Conservation (phyloP, 2,113 vertebrate species). For the Crotalus horridus region DNA sequence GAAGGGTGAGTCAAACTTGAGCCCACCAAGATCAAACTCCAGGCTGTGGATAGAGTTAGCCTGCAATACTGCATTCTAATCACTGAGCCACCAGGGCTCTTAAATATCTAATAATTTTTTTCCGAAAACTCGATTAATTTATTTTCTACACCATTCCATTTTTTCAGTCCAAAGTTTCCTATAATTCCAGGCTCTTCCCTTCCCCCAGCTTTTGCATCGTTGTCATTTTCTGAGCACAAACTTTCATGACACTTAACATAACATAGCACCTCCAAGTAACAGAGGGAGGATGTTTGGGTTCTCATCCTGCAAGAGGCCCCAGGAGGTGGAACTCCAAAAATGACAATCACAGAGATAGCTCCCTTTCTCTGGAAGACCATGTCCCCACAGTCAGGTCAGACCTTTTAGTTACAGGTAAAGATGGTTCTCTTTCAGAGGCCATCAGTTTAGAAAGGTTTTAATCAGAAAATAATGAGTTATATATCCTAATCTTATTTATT, state of each 20-base stretch:
- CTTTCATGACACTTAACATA: not conserved
- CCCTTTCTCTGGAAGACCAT: not conserved
- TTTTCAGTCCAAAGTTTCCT: not conserved
- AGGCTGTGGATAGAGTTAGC: not conserved
- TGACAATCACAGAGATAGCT: not conserved
- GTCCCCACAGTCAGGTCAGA: not conserved
- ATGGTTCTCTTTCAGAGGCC: not conserved
- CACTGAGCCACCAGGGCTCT: not conserved
- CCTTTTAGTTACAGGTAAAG: not conserved
- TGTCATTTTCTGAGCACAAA: not conserved
- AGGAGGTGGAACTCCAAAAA: not conserved
- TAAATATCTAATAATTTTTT: not conserved
- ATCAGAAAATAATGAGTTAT: not conserved
- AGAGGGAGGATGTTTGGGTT: not conserved
- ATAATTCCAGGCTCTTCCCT: not conserved
- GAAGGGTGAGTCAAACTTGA: not conserved
- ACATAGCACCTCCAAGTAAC: not conserved
- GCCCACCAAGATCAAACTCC: not conserved
- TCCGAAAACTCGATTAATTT: not conserved
- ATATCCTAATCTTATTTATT: not conserved
- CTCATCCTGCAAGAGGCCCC: not conserved
- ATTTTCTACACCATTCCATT: not conserved
- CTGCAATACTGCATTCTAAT: not conserved
- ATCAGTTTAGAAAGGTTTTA: not conserved
- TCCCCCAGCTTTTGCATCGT: not conserved